Evolutionary conservation across 2,888 invertebrate species (phyloP), one percentile per base, ranked within the genome.

Genomic region (Strigamia transsilvanica): DNA sequence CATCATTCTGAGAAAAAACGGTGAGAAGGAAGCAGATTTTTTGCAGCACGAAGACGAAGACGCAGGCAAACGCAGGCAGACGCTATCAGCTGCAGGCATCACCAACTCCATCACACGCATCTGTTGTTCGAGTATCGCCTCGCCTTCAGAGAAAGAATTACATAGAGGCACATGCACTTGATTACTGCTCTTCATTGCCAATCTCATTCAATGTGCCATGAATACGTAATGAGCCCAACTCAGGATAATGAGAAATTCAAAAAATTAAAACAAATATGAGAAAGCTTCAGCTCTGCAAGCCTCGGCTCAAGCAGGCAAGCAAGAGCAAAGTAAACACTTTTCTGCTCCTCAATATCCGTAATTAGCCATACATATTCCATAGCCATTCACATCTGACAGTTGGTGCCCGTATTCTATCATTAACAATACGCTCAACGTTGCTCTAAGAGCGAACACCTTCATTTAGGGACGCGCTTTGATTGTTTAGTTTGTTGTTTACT

Each of bases 81-180:
- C n/a, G 51, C 51, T 51, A 51, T 51, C 51, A 51, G 51, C 51
- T 51, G 51, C 51, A 51, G 51, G 51, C 51, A 51, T 51, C 51
- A 51, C 51, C 51, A 51, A 51, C 51, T 51, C 51, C 51, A 51
- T 51, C 51, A 51, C 51, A 51, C 51, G 51, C 51, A 51, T 51
- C 51, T 51, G 51, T 51, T 51, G 51, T 51, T 51, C 13, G 51
- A 51, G 51, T 51, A 51, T 51, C 51, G 51, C 51, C 51, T 51
- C 51, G 51, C 51, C 51, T 51, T 51, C 51, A 51, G 51, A 51
- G 51, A 51, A 51, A 51, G 51, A 51, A 51, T 51, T 51, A 51
- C 51, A 51, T 51, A 51, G 51, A 51, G 51, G 51, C 51, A 51
- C 51, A 51, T 51, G 51, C 51, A 51, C 51, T 51, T 51, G 51